Conservation (phyloP, 1,140 invertebrate genomes). For the Drosophila pruinosa region DNA sequence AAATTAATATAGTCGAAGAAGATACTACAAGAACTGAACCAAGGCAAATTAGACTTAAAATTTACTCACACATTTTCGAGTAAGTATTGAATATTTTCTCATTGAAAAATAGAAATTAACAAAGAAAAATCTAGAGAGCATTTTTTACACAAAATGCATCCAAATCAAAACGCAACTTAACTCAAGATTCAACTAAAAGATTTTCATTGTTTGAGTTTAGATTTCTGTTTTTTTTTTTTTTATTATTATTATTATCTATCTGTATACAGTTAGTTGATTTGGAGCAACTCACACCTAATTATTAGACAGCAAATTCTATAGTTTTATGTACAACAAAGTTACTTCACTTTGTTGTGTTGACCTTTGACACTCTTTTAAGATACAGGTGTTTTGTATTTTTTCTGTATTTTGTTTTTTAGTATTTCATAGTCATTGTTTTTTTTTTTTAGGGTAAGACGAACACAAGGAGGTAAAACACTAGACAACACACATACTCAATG, state of each 20-base stretch:
- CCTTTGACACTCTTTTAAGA: constrained; percentile 15
- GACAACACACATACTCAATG: constrained; percentile 87
- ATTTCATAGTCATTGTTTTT: constrained; percentile 53
- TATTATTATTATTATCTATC: too few species aligned
- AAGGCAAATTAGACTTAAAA: constrained; percentile 67
- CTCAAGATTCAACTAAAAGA: constrained; percentile 1
- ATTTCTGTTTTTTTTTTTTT: not conserved
- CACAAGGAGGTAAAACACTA: constrained; percentile 88
- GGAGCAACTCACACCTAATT: constrained; percentile 10
- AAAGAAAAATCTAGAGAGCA: not conserved
- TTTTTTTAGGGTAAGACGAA: constrained; percentile 86
- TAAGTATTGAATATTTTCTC: constrained; percentile 1
- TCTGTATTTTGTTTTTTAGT: constrained; percentile 38
- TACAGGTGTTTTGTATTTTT: constrained; percentile 14
- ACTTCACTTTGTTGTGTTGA: constrained; percentile 8
- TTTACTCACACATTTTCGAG: constrained; percentile 2
- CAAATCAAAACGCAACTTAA: constrained; percentile 3
- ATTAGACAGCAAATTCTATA: not conserved
- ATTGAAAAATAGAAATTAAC: constrained; percentile 4
- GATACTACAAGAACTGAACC: constrained; percentile 51
- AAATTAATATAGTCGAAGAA: constrained; percentile 8
- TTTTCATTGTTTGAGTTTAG: not conserved
- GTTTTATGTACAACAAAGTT: not conserved
- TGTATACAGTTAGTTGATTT: not conserved
- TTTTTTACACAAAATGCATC: constrained; percentile 9